A percentile compares a stretch with the other conserved stretches of the same genome.
These are phyloP conservation scores for Perognathus longimembris DNA, from an alignment of 2,113 vertebrate genomes.

Conservation along the genomic window DNA sequence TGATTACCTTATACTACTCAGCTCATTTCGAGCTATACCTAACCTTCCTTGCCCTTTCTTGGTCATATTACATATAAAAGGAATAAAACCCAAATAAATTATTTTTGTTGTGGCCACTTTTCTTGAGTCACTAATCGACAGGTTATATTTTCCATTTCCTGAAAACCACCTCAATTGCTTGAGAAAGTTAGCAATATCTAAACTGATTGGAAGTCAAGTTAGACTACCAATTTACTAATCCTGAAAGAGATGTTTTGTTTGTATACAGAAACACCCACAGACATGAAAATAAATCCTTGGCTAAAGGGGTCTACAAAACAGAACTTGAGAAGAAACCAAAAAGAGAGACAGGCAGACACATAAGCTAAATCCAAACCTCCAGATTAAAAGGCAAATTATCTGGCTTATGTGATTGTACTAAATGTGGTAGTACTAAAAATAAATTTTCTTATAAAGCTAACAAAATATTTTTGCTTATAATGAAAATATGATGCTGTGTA, in stretches of 20 bases:
- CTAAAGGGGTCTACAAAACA: slow-evolving; percentile 6
- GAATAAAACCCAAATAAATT: neutral
- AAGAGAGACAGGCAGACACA: neutral
- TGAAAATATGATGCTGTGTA: neutral
- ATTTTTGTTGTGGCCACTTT: neutral
- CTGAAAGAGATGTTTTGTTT: neutral
- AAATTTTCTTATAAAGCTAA: slow-evolving; percentile 22
- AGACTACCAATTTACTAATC: neutral
- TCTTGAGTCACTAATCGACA: neutral
- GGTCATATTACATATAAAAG: neutral
- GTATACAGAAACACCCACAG: neutral
- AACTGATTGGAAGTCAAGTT: neutral
- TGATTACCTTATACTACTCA: neutral
- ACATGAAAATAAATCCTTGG: neutral
- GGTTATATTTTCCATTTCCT: neutral
- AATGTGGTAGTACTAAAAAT: neutral
- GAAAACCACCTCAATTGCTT: neutral
- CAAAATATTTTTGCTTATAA: neutral
- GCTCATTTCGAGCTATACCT: neutral
- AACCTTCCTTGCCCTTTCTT: neutral
- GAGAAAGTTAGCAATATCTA: neutral
- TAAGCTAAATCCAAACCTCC: neutral
- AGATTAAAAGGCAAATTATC: neutral
- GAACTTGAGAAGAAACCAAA: neutral
- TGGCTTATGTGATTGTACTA: neutral